phyloP scores from a whole-genome alignment of 2,888 invertebrate genomes.

The Lacanobia oleracea region DNA sequence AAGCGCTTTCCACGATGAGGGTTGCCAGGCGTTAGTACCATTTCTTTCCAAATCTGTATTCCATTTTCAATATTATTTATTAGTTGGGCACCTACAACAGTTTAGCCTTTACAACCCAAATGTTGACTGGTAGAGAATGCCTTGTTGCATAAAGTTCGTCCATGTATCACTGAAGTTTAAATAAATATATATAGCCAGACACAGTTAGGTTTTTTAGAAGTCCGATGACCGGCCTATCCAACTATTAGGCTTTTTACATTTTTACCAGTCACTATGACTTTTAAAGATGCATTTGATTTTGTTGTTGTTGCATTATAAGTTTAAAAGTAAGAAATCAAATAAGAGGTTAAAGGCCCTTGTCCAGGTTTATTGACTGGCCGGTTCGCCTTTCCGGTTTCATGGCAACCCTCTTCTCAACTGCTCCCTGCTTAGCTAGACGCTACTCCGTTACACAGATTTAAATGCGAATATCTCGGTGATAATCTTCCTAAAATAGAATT shows the following conservation, averaged over 20 bases:
- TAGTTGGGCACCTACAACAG: too few relatives aligned
- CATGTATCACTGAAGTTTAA: too few relatives aligned
- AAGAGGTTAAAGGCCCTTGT: neutral
- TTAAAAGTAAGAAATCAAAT: neutral
- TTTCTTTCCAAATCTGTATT: too few relatives aligned
- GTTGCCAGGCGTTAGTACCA: neutral
- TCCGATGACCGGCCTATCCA: neutral
- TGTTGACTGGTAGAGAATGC: neutral
- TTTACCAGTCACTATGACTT: neutral
- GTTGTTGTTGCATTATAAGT: neutral
- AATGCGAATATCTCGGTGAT: slow-evolving; percentile 60
- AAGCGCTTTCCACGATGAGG: slow-evolving; percentile 42
- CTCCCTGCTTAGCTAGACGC: slow-evolving; percentile 55
- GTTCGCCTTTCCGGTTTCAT: neutral
- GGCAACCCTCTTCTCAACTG: slow-evolving; percentile 16
- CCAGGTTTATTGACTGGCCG: neutral
- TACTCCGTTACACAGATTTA: slow-evolving; percentile 65
- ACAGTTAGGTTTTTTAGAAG: neutral
- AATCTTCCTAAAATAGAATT: slow-evolving; percentile 44
- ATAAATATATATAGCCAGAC: neutral
- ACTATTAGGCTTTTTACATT: neutral
- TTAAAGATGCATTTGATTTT: neutral
- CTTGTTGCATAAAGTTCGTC: too few relatives aligned
- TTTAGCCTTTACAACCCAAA: too few relatives aligned
- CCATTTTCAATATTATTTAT: too few relatives aligned